phyloP scores from a whole-genome alignment of 2,113 vertebrate genomes.

The Muntiacus muntjak region DNA sequence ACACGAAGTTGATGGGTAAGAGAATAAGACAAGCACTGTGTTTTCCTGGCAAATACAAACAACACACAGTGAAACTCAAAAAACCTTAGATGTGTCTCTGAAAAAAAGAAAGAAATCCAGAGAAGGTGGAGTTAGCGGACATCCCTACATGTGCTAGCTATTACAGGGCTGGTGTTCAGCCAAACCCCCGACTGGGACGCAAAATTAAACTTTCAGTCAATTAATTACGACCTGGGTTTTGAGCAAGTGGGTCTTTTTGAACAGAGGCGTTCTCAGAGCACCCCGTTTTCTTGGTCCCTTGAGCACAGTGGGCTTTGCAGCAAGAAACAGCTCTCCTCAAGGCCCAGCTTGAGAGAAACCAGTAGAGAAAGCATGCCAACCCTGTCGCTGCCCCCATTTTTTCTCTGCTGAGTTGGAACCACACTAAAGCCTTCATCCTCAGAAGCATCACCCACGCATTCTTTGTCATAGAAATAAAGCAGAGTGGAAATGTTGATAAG shows the following conservation, averaged over 20 bases:
- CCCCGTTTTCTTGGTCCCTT: neutral
- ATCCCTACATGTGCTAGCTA: neutral
- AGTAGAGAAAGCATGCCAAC: neutral
- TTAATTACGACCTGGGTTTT: neutral
- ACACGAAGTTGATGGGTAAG: neutral
- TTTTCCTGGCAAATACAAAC: constrained; percentile 12
- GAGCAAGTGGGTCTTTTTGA: neutral
- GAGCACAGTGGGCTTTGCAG: neutral
- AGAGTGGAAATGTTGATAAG: neutral
- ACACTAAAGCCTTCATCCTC: neutral
- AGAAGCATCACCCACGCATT: neutral
- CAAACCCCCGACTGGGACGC: neutral
- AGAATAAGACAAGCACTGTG: neutral
- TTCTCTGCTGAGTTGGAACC: neutral
- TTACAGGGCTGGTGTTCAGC: neutral
- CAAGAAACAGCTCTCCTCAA: neutral
- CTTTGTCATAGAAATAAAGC: neutral
- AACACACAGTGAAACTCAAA: neutral
- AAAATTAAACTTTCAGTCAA: neutral
- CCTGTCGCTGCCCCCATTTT: neutral
- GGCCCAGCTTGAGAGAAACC: neutral
- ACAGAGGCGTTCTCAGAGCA: neutral
- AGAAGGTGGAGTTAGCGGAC: neutral
- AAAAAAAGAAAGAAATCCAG: neutral
- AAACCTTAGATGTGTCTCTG: neutral